Base-by-base conservation (phyloP, 2,888 invertebrate genomes). In the Carterocephalus palaemon region DNA sequence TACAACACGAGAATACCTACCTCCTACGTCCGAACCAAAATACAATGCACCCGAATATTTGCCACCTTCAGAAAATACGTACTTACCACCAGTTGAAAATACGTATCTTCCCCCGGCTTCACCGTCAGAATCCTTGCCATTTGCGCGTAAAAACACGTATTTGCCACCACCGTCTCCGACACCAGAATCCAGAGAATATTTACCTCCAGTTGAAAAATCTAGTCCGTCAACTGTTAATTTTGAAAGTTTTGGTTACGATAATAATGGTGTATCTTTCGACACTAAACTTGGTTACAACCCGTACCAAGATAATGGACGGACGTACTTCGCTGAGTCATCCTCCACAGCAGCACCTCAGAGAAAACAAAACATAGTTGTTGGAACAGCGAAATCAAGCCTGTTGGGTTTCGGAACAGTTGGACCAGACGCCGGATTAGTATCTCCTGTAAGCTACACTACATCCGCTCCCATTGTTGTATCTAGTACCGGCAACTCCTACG, bases 301-400 rank as follows among this genome's bases (percentile, higher is more conserved):
- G 1, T 53, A 60, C 15, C 52, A 60, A 54, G 60, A 59, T 39
- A 63, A 52, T 37, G 53, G 54, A 56, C 59, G 15, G 45, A 58
- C 28, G 33, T 53, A 8, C 45, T 12, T 24, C 9, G 4, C 17
- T 23, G 45, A 45, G 9, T 4, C 29, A 40, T 48, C 5, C 48
- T 29, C 52, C 53, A 57, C 64, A 13, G 36, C 46, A 19, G 48
- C 47, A n/a, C 56, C 55, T 33, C 31, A 36, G 24, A 54, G 56
- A 40, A 52, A 60, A 49, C 76, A 76, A 40, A 84, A 83, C 48
- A 73, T 84, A 38, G 81, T 83, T 0, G 69, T 83, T 7, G 65
- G 81, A 62, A 75, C 67, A 4, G 75, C 81, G 1, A 85, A 84
- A 49, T 73, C 79, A 16, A 75, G 83, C 41, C 59, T 74, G 32